These are phyloP conservation scores for Sturnira hondurensis DNA, from an alignment of 2,113 vertebrate genomes.

Conservation along the genomic window DNA sequence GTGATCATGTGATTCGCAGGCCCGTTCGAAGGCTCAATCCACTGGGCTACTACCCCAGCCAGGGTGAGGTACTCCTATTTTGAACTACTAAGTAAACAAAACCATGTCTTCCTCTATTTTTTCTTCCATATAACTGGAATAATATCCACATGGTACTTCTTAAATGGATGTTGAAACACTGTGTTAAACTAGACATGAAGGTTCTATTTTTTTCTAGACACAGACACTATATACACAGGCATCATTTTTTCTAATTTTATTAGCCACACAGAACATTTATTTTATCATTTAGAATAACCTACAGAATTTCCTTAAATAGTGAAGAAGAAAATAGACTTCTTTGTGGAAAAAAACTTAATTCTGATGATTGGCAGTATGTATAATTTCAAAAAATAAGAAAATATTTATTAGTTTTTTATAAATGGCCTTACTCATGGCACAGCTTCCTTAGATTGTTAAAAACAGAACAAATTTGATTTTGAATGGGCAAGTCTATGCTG, in stretches of 20 bases:
- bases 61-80: not conserved
- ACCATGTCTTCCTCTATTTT: not conserved
- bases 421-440: not conserved
- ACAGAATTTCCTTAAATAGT: not conserved
- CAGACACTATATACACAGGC: not conserved
- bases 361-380: not conserved
- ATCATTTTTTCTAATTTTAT: constrained; percentile 34
- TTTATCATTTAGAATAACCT: constrained; percentile 30
- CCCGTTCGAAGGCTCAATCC: too few species aligned
- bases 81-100: not conserved
- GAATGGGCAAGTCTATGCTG: not conserved
- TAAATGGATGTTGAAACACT: not conserved
- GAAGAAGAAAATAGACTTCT: not conserved
- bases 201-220: not conserved
- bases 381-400: constrained; percentile 13
- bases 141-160: not conserved
- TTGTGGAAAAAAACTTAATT: constrained; percentile 2
- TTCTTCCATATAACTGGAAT: not conserved
- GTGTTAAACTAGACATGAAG: not conserved
- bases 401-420: not conserved
- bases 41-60: too few species aligned
- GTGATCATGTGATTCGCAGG: too few species aligned
- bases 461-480: constrained; percentile 4
- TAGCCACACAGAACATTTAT: not conserved
- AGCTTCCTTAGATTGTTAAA: constrained; percentile 7